Percentiles rank a stretch among this genome's conserved stretches.
phyloP scores from a whole-genome alignment of 2,797 vertebrate genomes.

The Botia almorhae region DNA sequence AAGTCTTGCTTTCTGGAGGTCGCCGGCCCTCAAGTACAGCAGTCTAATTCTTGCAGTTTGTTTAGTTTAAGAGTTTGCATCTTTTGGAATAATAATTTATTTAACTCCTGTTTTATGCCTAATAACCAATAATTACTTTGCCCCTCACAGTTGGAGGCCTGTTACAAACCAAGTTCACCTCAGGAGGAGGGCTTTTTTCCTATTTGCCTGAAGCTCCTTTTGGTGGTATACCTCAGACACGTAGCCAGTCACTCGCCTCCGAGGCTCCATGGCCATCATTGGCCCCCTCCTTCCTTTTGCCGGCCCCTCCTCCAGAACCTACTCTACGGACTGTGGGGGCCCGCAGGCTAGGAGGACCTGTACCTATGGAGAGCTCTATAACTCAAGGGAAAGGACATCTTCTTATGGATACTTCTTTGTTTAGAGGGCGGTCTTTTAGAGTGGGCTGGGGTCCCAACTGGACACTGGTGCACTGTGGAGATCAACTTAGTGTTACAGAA shows the following conservation, averaged over 20 bases:
- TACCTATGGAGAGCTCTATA: slow-evolving; percentile 80
- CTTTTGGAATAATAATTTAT: neutral
- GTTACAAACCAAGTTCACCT: slow-evolving; percentile 83
- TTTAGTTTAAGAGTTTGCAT: neutral
- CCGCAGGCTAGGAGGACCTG: slow-evolving; percentile 77
- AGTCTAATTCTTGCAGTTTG: neutral
- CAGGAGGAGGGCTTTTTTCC: slow-evolving; percentile 65
- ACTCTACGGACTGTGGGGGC: slow-evolving; percentile 83
- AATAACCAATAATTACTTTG: neutral
- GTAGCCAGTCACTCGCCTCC: neutral
- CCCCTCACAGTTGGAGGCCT: slow-evolving; percentile 78
- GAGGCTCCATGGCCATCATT: slow-evolving; percentile 66
- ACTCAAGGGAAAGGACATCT: slow-evolving; percentile 81
- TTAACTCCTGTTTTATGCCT: neutral
- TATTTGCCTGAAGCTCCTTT: slow-evolving; percentile 67
- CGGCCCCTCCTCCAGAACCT: slow-evolving; percentile 73
- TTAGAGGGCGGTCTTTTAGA: slow-evolving; percentile 88
- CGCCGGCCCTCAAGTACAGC: slow-evolving; percentile 61
- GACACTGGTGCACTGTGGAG: slow-evolving; percentile 85
- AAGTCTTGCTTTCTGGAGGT: slow-evolving; percentile 73
- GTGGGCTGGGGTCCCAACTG: slow-evolving; percentile 94
- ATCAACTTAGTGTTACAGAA: slow-evolving; percentile 60
- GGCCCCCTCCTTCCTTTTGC: slow-evolving; percentile 73
- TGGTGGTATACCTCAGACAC: slow-evolving; percentile 62
- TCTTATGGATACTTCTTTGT: slow-evolving; percentile 89